Evolutionary conservation across 2,113 vertebrate species (phyloP), one percentile per base, ranked within the genome.

Genomic region (Salvelinus namaycush): DNA sequence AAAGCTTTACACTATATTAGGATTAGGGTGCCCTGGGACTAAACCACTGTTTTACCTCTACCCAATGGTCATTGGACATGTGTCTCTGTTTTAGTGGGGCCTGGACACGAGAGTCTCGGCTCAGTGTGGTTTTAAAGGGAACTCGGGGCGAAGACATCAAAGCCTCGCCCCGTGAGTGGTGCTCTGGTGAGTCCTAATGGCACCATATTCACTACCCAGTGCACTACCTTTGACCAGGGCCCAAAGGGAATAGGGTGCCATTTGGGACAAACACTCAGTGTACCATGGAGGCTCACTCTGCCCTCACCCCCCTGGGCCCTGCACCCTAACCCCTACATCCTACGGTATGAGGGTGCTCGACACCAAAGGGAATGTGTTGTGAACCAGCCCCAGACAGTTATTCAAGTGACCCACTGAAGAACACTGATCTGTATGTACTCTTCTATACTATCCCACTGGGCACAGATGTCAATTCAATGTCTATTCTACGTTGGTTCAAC

Each of bases 121-220:
- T 86, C 73, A 82, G 82, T 76, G 70, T 75, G 54, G 44, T 83
- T 84, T 93, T 93, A 93, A 93, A 93, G 91, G 92, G 91, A 92
- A 86, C 68, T 49, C 72, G 81, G 85, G 79, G 3, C 60, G 20
- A 77, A 80, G 73, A 78, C 76, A 8, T 77, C 3, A 27, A 12
- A 73, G 83, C 84, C 84, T 51, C 69, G 82, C 73, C 81, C 87
- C 39, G 29, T 62, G 51, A 12, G 74, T 12, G 72, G 82, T 78
- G 79, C 70, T 82, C 79, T 83, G 62, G 68, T 62, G 75, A 79
- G 22, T 14, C 65, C 26, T 16, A 67, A 67, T 29, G 51, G 51
- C 16, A 31, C 65, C 64, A 26, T 66, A 27, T 29, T 51, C 49
- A 11, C 13, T 13, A 51, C 9, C 13, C 49, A 13, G 12, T 51